Conservation (phyloP, 2,888 invertebrate species). For the Megamerina dolium region DNA sequence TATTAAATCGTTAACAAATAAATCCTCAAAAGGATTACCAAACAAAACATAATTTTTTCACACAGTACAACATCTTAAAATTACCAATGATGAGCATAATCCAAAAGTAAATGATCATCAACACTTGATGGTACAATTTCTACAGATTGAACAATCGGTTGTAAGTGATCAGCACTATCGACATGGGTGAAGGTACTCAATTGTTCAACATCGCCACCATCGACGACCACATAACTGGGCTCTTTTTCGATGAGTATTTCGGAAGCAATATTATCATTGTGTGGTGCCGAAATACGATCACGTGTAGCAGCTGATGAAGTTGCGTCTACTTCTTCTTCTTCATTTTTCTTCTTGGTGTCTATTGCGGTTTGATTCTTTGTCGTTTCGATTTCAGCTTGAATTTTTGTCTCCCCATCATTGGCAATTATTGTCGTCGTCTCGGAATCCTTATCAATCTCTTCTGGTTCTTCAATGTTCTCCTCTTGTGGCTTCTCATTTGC, state of each 20-base stretch:
- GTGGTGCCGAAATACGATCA: conserved; percentile 10
- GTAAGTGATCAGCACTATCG: conserved; percentile 36
- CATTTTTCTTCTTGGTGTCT: background rate
- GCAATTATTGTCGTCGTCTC: conserved; percentile 10
- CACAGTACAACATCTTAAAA: too few relatives aligned
- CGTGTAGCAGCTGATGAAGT: background rate
- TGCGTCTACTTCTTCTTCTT: background rate
- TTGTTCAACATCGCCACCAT: conserved; percentile 27
- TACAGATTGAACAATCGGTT: conserved; percentile 40
- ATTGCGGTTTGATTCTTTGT: background rate
- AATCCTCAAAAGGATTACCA: too few relatives aligned
- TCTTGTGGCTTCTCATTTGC: conserved; percentile 27
- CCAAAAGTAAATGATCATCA: conserved; percentile 35
- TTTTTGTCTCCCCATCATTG: conserved; percentile 2
- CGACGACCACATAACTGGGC: conserved; percentile 35
- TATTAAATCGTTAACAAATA: too few relatives aligned
- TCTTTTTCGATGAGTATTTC: conserved; percentile 31
- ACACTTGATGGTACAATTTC: conserved; percentile 40
- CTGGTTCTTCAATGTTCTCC: conserved; percentile 32
- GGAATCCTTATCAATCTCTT: conserved; percentile 22
- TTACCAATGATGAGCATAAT: conserved; percentile 32
- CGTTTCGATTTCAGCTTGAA: background rate
- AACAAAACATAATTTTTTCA: too few relatives aligned
- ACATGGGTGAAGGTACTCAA: conserved; percentile 37
- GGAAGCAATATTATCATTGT: conserved; percentile 28